Conservation (phyloP, 2,888 invertebrate species). For the Pseudococcus viburni region DNA sequence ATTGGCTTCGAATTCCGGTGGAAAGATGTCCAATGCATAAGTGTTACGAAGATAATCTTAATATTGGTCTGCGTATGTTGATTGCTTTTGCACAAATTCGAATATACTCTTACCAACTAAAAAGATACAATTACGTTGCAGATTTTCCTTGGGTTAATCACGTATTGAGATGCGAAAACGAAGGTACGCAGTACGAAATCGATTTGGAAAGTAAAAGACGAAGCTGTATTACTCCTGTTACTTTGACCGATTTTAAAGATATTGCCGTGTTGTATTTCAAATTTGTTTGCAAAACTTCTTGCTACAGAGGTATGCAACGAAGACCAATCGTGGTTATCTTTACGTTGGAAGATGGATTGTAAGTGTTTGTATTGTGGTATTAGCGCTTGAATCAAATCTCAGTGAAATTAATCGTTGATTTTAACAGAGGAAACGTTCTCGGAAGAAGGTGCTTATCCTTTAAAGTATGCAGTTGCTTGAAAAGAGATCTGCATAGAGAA, state of each 20-base stretch:
- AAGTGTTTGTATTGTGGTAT: slow-evolving; percentile 70
- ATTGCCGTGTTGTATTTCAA: slow-evolving; percentile 72
- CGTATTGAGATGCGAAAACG: slow-evolving; percentile 67
- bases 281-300: slow-evolving; percentile 85
- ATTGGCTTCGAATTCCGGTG: slow-evolving; percentile 67
- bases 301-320: slow-evolving; percentile 83
- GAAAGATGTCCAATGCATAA: slow-evolving; percentile 68
- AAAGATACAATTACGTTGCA: background rate
- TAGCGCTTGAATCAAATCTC: too few relatives aligned
- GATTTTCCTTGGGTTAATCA: slow-evolving; percentile 66
- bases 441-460: slow-evolving; percentile 80
- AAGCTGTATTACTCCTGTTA: slow-evolving; percentile 67
- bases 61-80: slow-evolving; percentile 63
- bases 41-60: slow-evolving; percentile 66
- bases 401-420: background rate
- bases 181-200: slow-evolving; percentile 66
- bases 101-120: background rate
- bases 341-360: slow-evolving; percentile 78
- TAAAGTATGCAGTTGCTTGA: slow-evolving; percentile 84
- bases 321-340: slow-evolving; percentile 81
- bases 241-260: slow-evolving; percentile 62
- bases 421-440: slow-evolving; percentile 74
- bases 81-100: background rate
- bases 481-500: slow-evolving; percentile 80
- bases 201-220: slow-evolving; percentile 66